Base-by-base conservation (phyloP, 2,113 vertebrate species). In the Podiceps cristatus region DNA sequence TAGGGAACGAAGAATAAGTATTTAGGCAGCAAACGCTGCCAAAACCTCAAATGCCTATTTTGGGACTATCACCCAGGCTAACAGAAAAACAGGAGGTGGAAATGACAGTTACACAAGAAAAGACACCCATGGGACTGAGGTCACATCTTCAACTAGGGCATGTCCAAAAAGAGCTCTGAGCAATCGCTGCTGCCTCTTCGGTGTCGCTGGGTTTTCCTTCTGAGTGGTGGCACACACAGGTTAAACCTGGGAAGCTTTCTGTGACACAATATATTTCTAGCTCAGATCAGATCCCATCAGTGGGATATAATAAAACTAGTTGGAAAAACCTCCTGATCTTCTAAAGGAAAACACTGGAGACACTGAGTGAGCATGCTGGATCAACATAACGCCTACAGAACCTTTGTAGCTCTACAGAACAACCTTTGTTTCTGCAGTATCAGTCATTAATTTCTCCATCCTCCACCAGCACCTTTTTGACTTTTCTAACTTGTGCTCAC, bases 41-140 rank as follows among this genome's bases (percentile, higher is more conserved):
- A 87, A 87, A 94, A 85, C 5, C 56, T 59, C 76, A 81, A 40
- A 64, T 85, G 76, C 44, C 80, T 93, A 66, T 75, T 91, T 72
- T 47, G 49, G 80, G 62, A 90, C 44, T 60, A 93, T 94, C 28
- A 93, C 50, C 10, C 35, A 93, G 52, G 6, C 49, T 63, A 85
- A 81, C 20, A 95, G 52, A 89, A 71, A 85, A 87, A 60, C 60
- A 78, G 56, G 56, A 95, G 91, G 72, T 87, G 12, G 64, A 90
- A 91, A 87, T 40, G 52, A 89, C 73, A 89, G 52, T 52, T 68
- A 60, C 49, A 68, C 29, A 76, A 90, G 58, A 50, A 68, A 82
- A 88, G 53, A 79, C 6, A 92, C 49, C 10, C 40, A 76, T 52
- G 63, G 62, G 74, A 96, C 77, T 85, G 77, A 91, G 62, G 53